These are phyloP conservation scores for Neodiprion virginianus DNA, from an alignment of 1,140 invertebrate species.

Conservation along the genomic window DNA sequence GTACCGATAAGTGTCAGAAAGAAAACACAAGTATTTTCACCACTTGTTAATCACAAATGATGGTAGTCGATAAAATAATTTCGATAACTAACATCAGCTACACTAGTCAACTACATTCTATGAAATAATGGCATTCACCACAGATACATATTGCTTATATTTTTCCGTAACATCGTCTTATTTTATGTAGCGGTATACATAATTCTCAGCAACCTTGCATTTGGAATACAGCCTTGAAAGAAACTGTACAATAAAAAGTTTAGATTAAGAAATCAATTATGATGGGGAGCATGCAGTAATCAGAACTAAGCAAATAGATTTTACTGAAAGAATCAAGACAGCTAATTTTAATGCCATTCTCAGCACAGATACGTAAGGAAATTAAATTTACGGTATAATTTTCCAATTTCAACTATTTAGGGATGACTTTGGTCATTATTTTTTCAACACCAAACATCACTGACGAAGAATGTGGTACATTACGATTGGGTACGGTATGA, in stretches of 20 bases:
- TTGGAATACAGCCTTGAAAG: slow-evolving; percentile 23
- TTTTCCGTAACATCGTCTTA: neutral
- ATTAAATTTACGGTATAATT: neutral
- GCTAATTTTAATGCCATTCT: slow-evolving; percentile 7
- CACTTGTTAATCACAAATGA: too few species aligned
- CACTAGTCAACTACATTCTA: neutral
- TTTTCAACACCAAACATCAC: neutral
- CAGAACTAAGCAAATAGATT: slow-evolving; percentile 11
- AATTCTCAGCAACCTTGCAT: neutral
- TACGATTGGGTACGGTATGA: too few species aligned
- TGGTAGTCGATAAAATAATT: too few species aligned
- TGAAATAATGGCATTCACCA: neutral
- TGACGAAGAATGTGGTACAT: too few species aligned
- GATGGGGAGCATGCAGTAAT: slow-evolving; percentile 17
- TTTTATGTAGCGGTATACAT: neutral
- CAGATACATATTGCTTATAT: neutral
- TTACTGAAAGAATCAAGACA: slow-evolving; percentile 12
- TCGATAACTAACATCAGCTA: neutral
- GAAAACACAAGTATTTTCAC: too few species aligned
- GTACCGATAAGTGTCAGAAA: too few species aligned
- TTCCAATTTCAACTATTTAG: neutral
- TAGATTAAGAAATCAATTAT: slow-evolving; percentile 19
- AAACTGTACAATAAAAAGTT: slow-evolving; percentile 24
- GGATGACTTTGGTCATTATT: neutral
- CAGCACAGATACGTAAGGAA: slow-evolving; percentile 6